Conservation (phyloP, 2,113 vertebrate species). For the Centropus bengalensis region DNA sequence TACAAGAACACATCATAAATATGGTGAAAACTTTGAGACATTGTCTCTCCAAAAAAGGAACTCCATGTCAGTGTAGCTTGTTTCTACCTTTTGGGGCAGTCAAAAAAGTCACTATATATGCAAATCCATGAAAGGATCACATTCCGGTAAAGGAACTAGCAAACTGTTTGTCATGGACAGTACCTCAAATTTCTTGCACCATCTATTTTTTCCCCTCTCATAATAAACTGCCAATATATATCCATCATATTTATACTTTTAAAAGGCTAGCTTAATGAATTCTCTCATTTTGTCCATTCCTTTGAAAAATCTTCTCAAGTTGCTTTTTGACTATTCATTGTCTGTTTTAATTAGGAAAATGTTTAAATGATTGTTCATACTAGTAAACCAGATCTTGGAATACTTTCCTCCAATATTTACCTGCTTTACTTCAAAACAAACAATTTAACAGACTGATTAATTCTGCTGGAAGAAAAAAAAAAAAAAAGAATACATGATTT, state of each 20-base stretch:
- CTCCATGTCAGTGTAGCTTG: fast-evolving
- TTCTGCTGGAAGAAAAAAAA: neutral
- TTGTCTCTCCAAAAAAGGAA: neutral
- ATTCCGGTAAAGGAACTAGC: neutral
- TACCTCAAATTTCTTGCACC: neutral
- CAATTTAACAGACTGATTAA: neutral
- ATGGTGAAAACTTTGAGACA: neutral
- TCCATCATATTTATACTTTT: neutral
- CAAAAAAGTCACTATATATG: neutral
- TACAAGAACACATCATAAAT: neutral
- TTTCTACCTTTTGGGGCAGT: neutral
- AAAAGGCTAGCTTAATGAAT: neutral
- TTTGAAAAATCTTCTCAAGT: neutral
- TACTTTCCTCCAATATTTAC: neutral
- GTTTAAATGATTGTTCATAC: neutral
- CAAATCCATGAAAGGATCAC: neutral
- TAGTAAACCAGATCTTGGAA: neutral
- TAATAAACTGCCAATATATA: neutral
- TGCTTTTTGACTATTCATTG: neutral
- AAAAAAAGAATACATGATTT: neutral
- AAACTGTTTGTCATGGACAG: neutral
- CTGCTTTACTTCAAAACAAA: neutral
- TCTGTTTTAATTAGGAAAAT: neutral
- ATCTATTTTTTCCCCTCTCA: neutral
- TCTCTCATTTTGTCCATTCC: neutral